Conservation (phyloP, 2,797 vertebrate genomes). For the Melanotaenia trifasciata region DNA sequence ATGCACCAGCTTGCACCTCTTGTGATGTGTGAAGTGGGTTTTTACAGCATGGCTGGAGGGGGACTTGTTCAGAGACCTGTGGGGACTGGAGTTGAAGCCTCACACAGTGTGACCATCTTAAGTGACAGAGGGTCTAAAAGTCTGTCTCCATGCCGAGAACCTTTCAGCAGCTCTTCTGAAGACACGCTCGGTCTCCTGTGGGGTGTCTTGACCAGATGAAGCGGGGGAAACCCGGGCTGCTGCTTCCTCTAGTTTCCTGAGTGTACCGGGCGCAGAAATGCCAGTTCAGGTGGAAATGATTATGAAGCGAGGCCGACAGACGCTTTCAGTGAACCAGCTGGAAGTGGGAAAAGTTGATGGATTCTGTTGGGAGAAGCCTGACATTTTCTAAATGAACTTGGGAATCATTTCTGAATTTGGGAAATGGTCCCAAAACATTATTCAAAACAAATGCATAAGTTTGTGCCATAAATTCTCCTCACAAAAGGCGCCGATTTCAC, state of each 20-base stretch:
- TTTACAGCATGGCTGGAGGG: constrained; percentile 61
- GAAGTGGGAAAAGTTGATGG: neutral
- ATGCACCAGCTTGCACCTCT: constrained; percentile 58
- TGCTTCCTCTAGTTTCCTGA: constrained; percentile 35
- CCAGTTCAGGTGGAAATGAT: constrained; percentile 50
- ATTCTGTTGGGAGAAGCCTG: constrained; percentile 16
- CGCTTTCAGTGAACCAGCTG: constrained; percentile 20
- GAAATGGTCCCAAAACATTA: neutral
- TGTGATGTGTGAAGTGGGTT: constrained; percentile 74
- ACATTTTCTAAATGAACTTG: neutral
- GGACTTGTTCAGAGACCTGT: constrained; percentile 65
- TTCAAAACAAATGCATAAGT: neutral
- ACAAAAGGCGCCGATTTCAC: neutral
- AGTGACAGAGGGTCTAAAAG: constrained; percentile 65
- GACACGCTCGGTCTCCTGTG: constrained; percentile 52
- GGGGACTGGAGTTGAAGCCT: constrained; percentile 56
- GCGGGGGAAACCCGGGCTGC: constrained; percentile 4
- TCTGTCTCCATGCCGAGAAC: constrained; percentile 44
- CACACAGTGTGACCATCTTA: constrained; percentile 58
- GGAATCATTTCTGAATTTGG: neutral
- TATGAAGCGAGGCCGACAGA: constrained; percentile 13
- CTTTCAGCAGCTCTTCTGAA: constrained; percentile 65
- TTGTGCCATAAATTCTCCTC: neutral
- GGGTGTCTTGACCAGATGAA: constrained; percentile 44
- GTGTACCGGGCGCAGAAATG: constrained; percentile 34